phyloP scores from a whole-genome alignment of 2,797 vertebrate genomes.

The Microcaecilia unicolor region DNA sequence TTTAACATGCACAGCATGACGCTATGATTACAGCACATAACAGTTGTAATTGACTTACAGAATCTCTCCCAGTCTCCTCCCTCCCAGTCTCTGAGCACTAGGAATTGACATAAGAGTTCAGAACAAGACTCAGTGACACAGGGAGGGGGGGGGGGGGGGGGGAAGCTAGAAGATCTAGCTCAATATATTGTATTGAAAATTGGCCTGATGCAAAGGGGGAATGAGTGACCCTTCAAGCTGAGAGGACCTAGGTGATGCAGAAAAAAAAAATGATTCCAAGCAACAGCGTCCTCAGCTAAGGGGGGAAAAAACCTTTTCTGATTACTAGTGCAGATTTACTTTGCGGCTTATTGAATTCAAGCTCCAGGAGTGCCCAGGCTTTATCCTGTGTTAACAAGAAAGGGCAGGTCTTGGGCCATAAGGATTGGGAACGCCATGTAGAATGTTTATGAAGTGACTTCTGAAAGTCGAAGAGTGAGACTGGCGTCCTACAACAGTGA shows the following conservation, averaged over 20 bases:
- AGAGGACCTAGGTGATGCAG: conserved; percentile 6
- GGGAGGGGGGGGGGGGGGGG: too few species aligned
- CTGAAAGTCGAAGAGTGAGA: background rate
- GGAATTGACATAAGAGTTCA: conserved; percentile 35
- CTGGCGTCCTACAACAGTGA: too few species aligned
- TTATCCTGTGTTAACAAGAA: conserved; percentile 28
- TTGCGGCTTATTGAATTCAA: conserved; percentile 31
- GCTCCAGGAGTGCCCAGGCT: conserved; percentile 25
- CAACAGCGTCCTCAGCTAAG: conserved; percentile 21
- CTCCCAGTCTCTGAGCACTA: conserved; percentile 35
- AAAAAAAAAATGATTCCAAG: conserved; percentile 20
- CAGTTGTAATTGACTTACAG: conserved; percentile 68
- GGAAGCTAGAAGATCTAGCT: conserved; percentile 1
- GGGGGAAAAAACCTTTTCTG: conserved; percentile 31
- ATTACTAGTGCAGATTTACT: conserved; percentile 30
- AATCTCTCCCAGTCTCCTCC: conserved; percentile 32
- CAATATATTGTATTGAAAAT: background rate
- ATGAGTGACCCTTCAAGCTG: background rate
- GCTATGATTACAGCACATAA: conserved; percentile 63
- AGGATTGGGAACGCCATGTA: background rate
- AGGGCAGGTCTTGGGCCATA: conserved; percentile 13
- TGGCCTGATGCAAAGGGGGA: background rate
- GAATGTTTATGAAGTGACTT: background rate
- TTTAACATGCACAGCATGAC: conserved; percentile 77
- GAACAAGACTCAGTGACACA: conserved; percentile 14